Evolutionary conservation across 2,797 vertebrate species (phyloP), one percentile per base, ranked within the genome.

Genomic region (Mus caroli): DNA sequence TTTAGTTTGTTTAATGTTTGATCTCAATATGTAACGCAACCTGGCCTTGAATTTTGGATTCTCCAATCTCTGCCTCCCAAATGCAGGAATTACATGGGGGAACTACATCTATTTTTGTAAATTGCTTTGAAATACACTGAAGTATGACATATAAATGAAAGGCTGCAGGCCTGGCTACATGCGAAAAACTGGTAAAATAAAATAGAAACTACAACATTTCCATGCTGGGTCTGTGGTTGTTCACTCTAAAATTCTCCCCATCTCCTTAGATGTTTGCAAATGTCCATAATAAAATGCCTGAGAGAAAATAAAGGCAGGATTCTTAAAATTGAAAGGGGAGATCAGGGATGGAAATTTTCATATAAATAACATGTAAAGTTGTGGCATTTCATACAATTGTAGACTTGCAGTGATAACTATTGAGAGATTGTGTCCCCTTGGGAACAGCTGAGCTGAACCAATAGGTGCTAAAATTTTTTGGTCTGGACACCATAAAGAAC

Each of bases 261-360:
- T 58, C 83, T 96, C 78, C 77, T 26, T 84, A 14, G 54, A 67
- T 78, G 37, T 77, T 96, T 91, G 52, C 64, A 94, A 84, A 94
- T 76, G 19, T 86, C 92, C 67, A 86, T 67, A 69, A 88, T 56
- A 94, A 95, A 96, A 94, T 78, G 58, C 17, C 62, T 8, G 31
- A 93, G 37, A n/a, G 56, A 40, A 24, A 79, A n/a, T 85, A 43
- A 84, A 82, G 28, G 19, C 50, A 90, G 62, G n/a, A 75, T 31
- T 94, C n/a, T 94, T 94, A 64, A 95, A 71, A 79, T 1, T 58
- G 12, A 79, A 87, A 40, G n/a, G 4, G 20, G 60, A 91, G 17
- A 73, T 0, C n/a, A 17, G 84, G 6, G 19, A 46, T 58, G 10
- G 9, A 95, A 91, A 77, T 6, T 34, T 79, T 71, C 50, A 90